Evolutionary conservation across 2,113 vertebrate genomes (phyloP).

Genomic region (Sturnira hondurensis): DNA sequence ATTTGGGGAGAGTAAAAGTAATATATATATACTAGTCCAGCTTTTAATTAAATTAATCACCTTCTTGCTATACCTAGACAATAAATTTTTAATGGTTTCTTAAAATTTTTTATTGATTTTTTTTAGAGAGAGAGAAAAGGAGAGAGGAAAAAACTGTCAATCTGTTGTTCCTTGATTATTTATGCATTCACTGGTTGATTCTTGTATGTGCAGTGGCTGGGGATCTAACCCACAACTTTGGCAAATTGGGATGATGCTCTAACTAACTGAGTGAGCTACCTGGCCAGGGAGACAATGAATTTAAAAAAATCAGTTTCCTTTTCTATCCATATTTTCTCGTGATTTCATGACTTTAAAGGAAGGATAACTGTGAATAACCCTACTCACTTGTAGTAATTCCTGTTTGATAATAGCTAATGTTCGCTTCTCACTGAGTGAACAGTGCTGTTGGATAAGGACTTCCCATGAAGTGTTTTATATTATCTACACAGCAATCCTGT

Average conservation of each 20-base stretch:
- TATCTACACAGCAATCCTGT: background rate
- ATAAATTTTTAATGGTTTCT: background rate
- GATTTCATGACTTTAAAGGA: background rate
- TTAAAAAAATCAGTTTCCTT: background rate
- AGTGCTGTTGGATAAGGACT: background rate
- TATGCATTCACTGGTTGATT: too few species aligned
- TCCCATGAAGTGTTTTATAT: background rate
- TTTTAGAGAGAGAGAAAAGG: too few species aligned
- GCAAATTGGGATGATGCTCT: too few species aligned
- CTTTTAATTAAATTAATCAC: constrained; percentile 18
- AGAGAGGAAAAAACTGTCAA: too few species aligned
- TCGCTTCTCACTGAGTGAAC: background rate
- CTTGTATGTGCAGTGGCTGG: too few species aligned
- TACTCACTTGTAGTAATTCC: background rate
- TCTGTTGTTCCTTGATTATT: too few species aligned
- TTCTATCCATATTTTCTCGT: background rate
- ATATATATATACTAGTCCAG: background rate
- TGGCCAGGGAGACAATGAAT: too few species aligned
- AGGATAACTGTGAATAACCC: background rate
- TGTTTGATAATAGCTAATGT: background rate
- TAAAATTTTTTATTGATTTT: too few species aligned
- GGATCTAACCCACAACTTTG: too few species aligned
- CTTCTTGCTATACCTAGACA: background rate
- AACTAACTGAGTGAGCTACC: too few species aligned
- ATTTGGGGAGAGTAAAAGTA: background rate